A percentile compares a stretch with the other conserved stretches of the same genome.
Evolutionary conservation across 2,797 vertebrate species (phyloP).

Genomic region (Glossophaga mutica): DNA sequence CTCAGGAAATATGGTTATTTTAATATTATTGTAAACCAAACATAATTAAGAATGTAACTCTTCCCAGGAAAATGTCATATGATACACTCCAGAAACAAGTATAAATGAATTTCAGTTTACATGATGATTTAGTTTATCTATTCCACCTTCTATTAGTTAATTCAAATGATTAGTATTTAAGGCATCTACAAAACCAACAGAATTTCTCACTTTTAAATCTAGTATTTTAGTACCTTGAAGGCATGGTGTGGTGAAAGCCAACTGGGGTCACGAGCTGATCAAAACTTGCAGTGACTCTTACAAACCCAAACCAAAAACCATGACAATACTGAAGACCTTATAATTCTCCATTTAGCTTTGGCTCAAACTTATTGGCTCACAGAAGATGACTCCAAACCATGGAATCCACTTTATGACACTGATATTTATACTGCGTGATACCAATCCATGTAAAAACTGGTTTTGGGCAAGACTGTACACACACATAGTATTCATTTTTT

Average conservation of each 20-base stretch:
- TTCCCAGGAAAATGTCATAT: conserved; percentile 56
- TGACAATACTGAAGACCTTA: neutral
- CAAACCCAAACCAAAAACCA: neutral
- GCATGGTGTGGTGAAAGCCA: neutral
- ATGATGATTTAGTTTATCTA: conserved; percentile 27
- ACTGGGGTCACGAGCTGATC: neutral
- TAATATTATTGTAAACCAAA: conserved; percentile 66
- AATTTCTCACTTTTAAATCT: conserved; percentile 13
- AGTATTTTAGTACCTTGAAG: conserved; percentile 1
- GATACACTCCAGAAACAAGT: conserved; percentile 56
- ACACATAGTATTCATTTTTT: neutral
- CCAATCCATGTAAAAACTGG: neutral
- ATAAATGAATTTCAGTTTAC: conserved; percentile 7
- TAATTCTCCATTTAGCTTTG: conserved; percentile 5
- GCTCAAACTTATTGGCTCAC: neutral
- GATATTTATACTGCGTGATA: neutral
- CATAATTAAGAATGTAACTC: conserved; percentile 61
- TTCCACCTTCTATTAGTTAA: neutral
- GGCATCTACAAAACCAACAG: conserved; percentile 17
- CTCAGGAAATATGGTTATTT: conserved; percentile 71
- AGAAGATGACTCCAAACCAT: neutral
- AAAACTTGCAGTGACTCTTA: neutral
- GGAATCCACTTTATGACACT: neutral
- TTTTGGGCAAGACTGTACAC: neutral
- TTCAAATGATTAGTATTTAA: conserved; percentile 38